Base-by-base conservation (phyloP, 2,113 vertebrate genomes). In the Electrona antarctica region DNA sequence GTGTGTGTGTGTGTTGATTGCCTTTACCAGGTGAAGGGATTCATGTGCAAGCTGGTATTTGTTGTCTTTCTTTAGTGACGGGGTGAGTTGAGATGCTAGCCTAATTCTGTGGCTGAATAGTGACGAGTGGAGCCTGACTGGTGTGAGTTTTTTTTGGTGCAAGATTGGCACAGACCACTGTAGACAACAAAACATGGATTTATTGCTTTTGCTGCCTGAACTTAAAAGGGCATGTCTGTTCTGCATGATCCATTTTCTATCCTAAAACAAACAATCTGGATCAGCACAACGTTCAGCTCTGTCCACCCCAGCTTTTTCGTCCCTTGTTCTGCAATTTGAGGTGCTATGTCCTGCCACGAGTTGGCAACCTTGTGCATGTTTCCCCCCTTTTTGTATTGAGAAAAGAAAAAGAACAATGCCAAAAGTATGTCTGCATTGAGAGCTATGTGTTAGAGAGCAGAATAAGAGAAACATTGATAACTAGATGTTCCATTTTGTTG, bases 401-500 rank as follows among this genome's bases (percentile, higher is more conserved):
- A 83, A 67, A 48, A 73, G 4, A 9, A 67, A 75, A 69, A 21
- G 21, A 83, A 63, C 60, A 13, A 86, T 73, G 87, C 91, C 91
- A 90, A 90, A 89, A 75, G 81, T 85, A 21, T 78, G 80, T 82
- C 15, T 84, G 76, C 50, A 33, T 76, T 60, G 9, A 64, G 55
- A 70, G 74, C 52, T 60, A 70, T 73, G 64, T 13, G 74, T 68
- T 74, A 59, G 51, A 46, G 71, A 8, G 78, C 8, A n/a, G 67
- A 69, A 50, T 61, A 60, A 47, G 50, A 59, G 67, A 21, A 66
- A 69, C 61, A 76, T 77, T 72, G 47, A 78, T 90, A 71, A 74
- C 82, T 89, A 77, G 74, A 50, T 85, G 90, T 89, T 86, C 82
- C 75, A 80, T 83, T 73, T 91, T 86, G 76, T 83, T 71, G 87